A percentile compares a stretch with the other conserved stretches of the same genome.
Evolutionary conservation across 2,113 vertebrate genomes (phyloP).

Genomic region (Misgurnus mizolepis): DNA sequence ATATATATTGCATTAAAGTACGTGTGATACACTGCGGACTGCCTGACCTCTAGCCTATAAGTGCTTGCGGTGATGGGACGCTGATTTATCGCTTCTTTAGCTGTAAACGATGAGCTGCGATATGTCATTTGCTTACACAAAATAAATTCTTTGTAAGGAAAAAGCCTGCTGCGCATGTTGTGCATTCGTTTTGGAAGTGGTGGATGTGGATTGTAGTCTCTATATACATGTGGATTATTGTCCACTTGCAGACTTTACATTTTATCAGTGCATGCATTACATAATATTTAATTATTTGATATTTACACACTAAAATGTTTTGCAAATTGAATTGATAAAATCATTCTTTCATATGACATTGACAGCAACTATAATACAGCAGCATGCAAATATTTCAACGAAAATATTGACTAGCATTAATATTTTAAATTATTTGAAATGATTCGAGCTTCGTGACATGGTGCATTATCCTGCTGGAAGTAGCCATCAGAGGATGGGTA

Average conservation of each 20-base stretch:
- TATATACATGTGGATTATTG: too few species aligned
- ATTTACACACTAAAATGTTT: neutral
- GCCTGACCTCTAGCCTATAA: conserved; percentile 24
- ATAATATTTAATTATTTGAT: neutral
- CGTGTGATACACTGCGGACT: neutral
- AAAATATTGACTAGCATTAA: too few species aligned
- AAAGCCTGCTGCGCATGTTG: neutral
- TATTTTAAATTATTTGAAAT: too few species aligned
- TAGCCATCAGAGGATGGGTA: too few species aligned
- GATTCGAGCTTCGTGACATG: too few species aligned
- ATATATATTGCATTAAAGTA: conserved; percentile 22
- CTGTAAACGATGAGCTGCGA: neutral
- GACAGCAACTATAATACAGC: neutral
- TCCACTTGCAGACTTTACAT: too few species aligned
- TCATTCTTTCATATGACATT: neutral
- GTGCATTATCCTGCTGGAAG: too few species aligned
- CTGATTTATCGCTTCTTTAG: conserved; percentile 21
- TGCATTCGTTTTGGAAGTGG: neutral
- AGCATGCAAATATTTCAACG: neutral
- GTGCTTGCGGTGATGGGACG: too few species aligned
- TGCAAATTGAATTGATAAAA: conserved; percentile 6
- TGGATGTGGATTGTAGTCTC: too few species aligned
- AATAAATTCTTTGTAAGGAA: conserved; percentile 5
- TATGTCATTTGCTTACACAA: conserved; percentile 2
- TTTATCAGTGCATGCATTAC: too few species aligned